Percentiles rank a stretch among this genome's conserved stretches.
Conservation (phyloP, 2,888 invertebrate species). For the Andrena bucephala region DNA sequence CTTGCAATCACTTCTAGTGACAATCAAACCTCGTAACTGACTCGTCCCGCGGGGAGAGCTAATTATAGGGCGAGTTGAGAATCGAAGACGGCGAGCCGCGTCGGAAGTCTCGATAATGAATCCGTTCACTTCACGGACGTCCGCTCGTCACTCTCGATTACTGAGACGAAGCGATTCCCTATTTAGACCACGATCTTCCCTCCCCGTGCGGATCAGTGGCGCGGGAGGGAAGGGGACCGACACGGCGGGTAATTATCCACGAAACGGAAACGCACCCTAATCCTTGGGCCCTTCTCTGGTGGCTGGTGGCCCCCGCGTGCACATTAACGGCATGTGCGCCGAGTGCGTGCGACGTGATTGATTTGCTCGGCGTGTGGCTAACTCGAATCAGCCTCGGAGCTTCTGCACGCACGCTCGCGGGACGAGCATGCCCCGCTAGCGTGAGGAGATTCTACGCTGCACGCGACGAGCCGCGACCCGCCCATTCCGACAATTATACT, state of each 20-base stretch:
- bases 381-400: slow-evolving; percentile 70
- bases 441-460: neutral
- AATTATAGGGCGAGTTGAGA: slow-evolving; percentile 24
- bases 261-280: slow-evolving; percentile 78
- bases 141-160: slow-evolving; percentile 35
- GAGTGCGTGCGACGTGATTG: slow-evolving; percentile 83
- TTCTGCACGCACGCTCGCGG: neutral
- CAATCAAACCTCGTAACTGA: neutral
- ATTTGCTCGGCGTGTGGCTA: slow-evolving; percentile 80
- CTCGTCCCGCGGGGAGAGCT: neutral
- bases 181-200: slow-evolving; percentile 34
- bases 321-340: slow-evolving; percentile 83
- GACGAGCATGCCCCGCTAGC: neutral
- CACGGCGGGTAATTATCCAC: slow-evolving; percentile 75
- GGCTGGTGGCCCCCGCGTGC: slow-evolving; percentile 76
- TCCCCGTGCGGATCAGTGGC: slow-evolving; percentile 24
- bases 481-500: neutral
- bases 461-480: neutral
- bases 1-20: neutral
- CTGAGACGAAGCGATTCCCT: slow-evolving; percentile 17
- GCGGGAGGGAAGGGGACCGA: slow-evolving; percentile 26
- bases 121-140: slow-evolving; percentile 16
- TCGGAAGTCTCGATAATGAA: slow-evolving; percentile 19
- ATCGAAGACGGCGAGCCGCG: slow-evolving; percentile 12
- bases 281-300: slow-evolving; percentile 69